phyloP scores from a whole-genome alignment of 2,888 invertebrate species.

The Glomeris marginata region DNA sequence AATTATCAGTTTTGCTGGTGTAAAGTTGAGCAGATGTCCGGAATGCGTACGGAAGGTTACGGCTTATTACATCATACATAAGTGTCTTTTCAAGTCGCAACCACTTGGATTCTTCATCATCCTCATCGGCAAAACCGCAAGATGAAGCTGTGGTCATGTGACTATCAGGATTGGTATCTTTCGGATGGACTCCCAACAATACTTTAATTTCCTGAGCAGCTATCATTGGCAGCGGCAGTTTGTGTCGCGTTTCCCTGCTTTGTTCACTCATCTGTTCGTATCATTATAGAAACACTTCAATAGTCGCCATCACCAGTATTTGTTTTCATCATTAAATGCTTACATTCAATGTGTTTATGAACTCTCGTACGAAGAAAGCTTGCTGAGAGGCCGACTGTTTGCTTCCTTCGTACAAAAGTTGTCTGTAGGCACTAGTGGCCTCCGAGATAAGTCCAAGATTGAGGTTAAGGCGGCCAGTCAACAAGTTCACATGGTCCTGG shows the following conservation, averaged over 20 bases:
- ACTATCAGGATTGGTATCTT: background rate
- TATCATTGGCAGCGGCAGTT: background rate
- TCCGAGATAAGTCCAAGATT: conserved; percentile 55
- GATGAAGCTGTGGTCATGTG: background rate
- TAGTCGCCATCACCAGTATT: background rate
- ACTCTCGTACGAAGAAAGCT: conserved; percentile 69
- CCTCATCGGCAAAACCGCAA: conserved; percentile 13
- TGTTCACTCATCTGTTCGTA: background rate
- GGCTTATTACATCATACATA: conserved; percentile 21
- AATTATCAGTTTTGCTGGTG: conserved; percentile 33
- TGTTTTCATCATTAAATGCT: conserved; percentile 19
- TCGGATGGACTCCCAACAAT: no score
- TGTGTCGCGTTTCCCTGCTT: background rate
- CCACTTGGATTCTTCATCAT: conserved; percentile 13
- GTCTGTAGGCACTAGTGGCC: conserved; percentile 58
- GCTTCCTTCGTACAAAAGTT: conserved; percentile 36
- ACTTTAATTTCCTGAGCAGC: background rate
- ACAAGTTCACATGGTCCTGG: conserved; percentile 90
- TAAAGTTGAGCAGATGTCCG: conserved; percentile 62
- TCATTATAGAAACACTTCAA: background rate
- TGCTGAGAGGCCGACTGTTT: conserved; percentile 58
- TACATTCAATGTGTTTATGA: conserved; percentile 69
- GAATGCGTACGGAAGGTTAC: conserved; percentile 52
- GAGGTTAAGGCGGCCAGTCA: conserved; percentile 77
- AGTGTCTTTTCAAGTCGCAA: conserved; percentile 24